Evolutionary conservation across 2,888 invertebrate genomes (phyloP).

Genomic region (Plagiodera versicolora): DNA sequence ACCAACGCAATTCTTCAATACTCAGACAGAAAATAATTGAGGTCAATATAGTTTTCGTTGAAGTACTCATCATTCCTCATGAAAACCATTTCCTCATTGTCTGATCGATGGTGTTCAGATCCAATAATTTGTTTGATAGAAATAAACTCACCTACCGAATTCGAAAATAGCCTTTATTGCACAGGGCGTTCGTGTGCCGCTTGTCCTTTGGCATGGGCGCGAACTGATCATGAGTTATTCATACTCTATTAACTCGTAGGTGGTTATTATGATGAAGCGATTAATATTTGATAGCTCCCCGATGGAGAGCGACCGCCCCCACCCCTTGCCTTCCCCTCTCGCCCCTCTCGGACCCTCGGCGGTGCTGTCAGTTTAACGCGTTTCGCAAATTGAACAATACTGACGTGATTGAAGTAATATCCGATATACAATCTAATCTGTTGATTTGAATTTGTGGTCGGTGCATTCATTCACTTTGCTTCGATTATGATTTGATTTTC

Average conservation of each 20-base stretch:
- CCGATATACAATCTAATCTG: constrained; percentile 2
- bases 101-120: too few relatives aligned
- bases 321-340: neutral
- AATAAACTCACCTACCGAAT: too few relatives aligned
- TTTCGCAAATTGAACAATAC: constrained; percentile 11
- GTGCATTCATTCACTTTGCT: neutral
- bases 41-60: too few relatives aligned
- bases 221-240: constrained; percentile 48
- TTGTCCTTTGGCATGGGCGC: constrained; percentile 8
- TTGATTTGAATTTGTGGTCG: constrained; percentile 1
- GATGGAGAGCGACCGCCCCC: constrained; percentile 12
- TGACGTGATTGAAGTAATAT: constrained; percentile 4
- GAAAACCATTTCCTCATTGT: too few relatives aligned
- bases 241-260: constrained; percentile 53
- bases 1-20: too few relatives aligned
- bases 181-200: neutral
- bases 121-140: too few relatives aligned
- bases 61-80: too few relatives aligned
- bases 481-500: neutral
- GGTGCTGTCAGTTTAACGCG: constrained; percentile 4
- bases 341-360: neutral
- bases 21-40: too few relatives aligned
- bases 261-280: constrained; percentile 55
- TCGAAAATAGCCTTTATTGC: too few relatives aligned
- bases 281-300: constrained; percentile 51